Percentiles rank a stretch among this genome's conserved stretches.
Evolutionary conservation across 2,113 vertebrate genomes (phyloP).

Genomic region (Kryptolebias marmoratus): DNA sequence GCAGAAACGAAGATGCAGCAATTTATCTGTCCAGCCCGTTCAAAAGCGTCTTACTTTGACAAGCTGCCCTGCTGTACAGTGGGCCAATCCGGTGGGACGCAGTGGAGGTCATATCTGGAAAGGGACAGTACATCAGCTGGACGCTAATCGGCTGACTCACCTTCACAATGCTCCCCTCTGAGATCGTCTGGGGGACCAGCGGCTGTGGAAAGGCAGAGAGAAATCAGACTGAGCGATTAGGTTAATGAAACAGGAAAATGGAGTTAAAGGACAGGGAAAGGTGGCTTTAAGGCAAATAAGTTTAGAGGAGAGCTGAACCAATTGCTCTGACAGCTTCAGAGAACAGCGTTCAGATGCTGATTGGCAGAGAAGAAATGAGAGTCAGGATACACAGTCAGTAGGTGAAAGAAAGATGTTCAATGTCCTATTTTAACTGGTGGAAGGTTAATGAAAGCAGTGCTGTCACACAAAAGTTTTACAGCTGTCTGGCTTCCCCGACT

Average conservation of each 20-base stretch:
- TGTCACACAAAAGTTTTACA: conserved; percentile 52
- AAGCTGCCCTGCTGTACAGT: conserved; percentile 9
- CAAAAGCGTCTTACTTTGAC: conserved; percentile 29
- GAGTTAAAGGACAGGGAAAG: conserved; percentile 71
- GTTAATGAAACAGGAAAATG: conserved; percentile 74
- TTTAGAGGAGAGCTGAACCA: conserved; percentile 64
- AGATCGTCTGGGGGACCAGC: conserved; percentile 62
- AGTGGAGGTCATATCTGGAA: conserved; percentile 59
- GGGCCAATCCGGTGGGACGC: conserved; percentile 38
- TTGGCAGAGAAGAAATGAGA: conserved; percentile 66
- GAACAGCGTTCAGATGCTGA: conserved; percentile 47
- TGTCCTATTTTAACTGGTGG: conserved; percentile 54
- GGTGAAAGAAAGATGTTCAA: conserved; percentile 63
- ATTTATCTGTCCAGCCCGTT: conserved; percentile 19
- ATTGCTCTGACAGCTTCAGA: conserved; percentile 60
- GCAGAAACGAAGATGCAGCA: not conserved
- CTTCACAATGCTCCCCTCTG: conserved; percentile 65
- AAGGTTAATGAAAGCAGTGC: conserved; percentile 58
- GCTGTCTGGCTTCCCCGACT: conserved; percentile 49
- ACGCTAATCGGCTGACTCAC: conserved; percentile 75
- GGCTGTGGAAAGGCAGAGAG: conserved; percentile 49
- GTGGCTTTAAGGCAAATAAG: conserved; percentile 72
- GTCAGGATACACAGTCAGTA: conserved; percentile 55
- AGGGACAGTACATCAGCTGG: conserved; percentile 74
- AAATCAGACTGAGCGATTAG: conserved; percentile 76